A percentile compares a stretch with the other conserved stretches of the same genome.
Evolutionary conservation across 2,797 vertebrate species (phyloP).

Genomic region (Pempheris klunzingeri): DNA sequence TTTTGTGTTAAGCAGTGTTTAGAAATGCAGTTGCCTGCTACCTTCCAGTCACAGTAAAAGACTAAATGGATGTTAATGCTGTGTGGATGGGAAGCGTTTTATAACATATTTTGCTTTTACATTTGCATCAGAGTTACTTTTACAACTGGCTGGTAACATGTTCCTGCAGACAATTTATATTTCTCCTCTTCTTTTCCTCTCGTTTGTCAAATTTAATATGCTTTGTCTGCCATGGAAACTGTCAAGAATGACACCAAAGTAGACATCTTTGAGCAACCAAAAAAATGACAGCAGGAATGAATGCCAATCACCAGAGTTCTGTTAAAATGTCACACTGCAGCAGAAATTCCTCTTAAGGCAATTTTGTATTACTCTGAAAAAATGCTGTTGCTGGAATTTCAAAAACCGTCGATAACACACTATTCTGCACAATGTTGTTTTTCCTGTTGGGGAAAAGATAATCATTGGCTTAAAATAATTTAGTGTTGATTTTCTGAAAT

Average conservation of each 20-base stretch:
- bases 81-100: not conserved
- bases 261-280: slow-evolving; percentile 15
- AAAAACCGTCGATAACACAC: slow-evolving; percentile 27
- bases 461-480: slow-evolving; percentile 39
- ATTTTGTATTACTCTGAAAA: slow-evolving; percentile 29
- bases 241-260: slow-evolving; percentile 16
- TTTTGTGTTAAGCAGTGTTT: not conserved
- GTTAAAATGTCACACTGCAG: slow-evolving; percentile 31
- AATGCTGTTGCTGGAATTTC: slow-evolving; percentile 17
- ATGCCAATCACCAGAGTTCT: slow-evolving; percentile 20
- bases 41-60: slow-evolving; percentile 5
- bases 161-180: not conserved
- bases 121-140: slow-evolving; percentile 10
- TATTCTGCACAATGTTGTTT: slow-evolving; percentile 26
- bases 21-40: not conserved
- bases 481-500: slow-evolving; percentile 37
- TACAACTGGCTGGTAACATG: not conserved
- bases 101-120: not conserved
- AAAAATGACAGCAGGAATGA: slow-evolving; percentile 27
- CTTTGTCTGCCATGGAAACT: slow-evolving; percentile 24
- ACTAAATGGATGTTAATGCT: not conserved
- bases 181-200: not conserved
- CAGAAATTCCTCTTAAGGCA: slow-evolving; percentile 26
- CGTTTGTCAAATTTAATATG: slow-evolving; percentile 4
- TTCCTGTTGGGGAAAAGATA: slow-evolving; percentile 38